These are phyloP conservation scores for Xiphophorus maculatus DNA, from an alignment of 2,113 vertebrate genomes.

Conservation along the genomic window DNA sequence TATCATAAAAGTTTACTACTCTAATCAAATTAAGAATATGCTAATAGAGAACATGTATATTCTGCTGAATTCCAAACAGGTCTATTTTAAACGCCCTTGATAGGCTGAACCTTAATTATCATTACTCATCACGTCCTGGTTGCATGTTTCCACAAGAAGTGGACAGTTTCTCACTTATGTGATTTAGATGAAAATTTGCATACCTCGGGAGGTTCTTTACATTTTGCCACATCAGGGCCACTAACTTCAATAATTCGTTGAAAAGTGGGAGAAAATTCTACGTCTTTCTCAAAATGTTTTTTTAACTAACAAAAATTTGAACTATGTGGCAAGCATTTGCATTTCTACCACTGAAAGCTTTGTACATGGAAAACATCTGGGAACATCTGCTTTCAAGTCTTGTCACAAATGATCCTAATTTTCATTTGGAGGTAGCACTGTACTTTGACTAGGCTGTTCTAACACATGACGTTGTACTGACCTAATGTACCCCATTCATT, in stretches of 20 bases:
- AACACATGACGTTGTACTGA: too few relatives aligned
- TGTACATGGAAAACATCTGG: not conserved
- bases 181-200: too few relatives aligned
- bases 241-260: too few relatives aligned
- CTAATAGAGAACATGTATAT: slow-evolving; percentile 40
- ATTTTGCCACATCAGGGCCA: too few relatives aligned
- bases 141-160: not conserved
- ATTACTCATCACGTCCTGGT: slow-evolving; percentile 7
- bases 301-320: too few relatives aligned
- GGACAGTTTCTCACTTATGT: too few relatives aligned
- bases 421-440: not conserved
- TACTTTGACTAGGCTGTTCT: not conserved
- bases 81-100: slow-evolving; percentile 37
- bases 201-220: too few relatives aligned
- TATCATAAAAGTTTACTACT: slow-evolving; percentile 56
- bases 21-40: slow-evolving; percentile 46
- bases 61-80: slow-evolving; percentile 50
- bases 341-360: too few relatives aligned
- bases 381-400: not conserved
- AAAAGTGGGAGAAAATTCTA: too few relatives aligned
- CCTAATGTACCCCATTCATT: too few relatives aligned
- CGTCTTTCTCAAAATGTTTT: too few relatives aligned
- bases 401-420: not conserved
- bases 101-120: slow-evolving; percentile 46
- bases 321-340: too few relatives aligned